phyloP scores from a whole-genome alignment of 2,888 invertebrate genomes.

The Caenorhabditis panamensis region DNA sequence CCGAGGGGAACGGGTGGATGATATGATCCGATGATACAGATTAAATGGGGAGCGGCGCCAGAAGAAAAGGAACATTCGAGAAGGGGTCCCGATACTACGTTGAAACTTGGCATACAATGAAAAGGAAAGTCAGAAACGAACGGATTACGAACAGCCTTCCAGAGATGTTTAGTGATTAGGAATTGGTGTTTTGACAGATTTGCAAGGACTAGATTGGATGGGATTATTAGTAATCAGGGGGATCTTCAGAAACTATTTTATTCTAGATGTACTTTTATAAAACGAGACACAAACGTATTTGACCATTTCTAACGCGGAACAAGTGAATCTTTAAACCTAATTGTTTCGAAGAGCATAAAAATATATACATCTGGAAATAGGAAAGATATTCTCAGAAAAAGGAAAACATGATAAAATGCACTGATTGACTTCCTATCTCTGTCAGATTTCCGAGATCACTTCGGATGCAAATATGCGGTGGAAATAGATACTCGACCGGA shows the following conservation, averaged over 20 bases:
- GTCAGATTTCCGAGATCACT: not conserved
- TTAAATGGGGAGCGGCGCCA: not conserved
- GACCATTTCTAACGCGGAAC: too few relatives aligned
- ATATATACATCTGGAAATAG: too few relatives aligned
- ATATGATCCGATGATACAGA: constrained; percentile 43
- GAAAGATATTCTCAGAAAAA: too few relatives aligned
- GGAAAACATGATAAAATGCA: too few relatives aligned
- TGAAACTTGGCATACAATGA: not conserved
- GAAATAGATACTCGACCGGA: not conserved
- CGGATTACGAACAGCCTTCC: not conserved
- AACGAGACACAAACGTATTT: too few relatives aligned
- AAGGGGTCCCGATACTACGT: not conserved
- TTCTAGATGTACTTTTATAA: too few relatives aligned
- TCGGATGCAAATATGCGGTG: not conserved
- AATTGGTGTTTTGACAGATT: not conserved
- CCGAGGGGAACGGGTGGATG: not conserved
- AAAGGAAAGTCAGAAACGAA: not conserved
- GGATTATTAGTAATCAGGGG: not conserved
- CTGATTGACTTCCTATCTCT: too few relatives aligned
- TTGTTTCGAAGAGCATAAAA: too few relatives aligned
- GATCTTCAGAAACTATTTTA: not conserved
- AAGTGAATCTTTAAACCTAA: too few relatives aligned
- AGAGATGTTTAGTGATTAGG: not conserved
- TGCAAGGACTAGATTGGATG: not conserved
- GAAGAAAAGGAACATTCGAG: not conserved